phyloP scores from a whole-genome alignment of 2,888 invertebrate genomes.

The Asteroscopus sphinx region DNA sequence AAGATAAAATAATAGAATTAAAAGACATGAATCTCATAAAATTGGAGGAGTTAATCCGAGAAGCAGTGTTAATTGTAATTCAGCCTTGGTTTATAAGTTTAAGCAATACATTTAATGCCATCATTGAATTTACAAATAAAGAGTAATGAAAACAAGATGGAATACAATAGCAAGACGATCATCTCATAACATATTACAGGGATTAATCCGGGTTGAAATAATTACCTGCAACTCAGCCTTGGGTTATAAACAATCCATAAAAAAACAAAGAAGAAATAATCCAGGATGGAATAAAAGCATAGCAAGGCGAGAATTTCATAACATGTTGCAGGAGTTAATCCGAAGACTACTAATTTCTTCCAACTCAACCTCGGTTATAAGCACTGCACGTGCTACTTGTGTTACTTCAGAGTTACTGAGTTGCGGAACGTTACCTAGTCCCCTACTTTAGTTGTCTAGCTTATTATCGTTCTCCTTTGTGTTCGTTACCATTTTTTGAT shows the following conservation, averaged over 20 bases:
- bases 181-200: too few species aligned
- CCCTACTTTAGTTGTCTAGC: constrained; percentile 21
- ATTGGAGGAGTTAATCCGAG: too few species aligned
- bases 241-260: background rate
- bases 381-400: constrained; percentile 26
- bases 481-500: constrained; percentile 6
- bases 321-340: constrained; percentile 12
- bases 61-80: too few species aligned
- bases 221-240: too few species aligned
- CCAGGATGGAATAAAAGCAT: constrained; percentile 1
- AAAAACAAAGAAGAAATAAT: constrained; percentile 7
- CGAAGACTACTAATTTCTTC: constrained; percentile 9
- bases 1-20: too few species aligned
- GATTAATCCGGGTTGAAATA: too few species aligned
- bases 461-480: constrained; percentile 21
- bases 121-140: too few species aligned
- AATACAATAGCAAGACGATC: too few species aligned
- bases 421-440: constrained; percentile 22
- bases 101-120: too few species aligned
- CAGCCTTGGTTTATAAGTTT: too few species aligned
- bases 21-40: too few species aligned
- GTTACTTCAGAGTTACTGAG: constrained; percentile 27
- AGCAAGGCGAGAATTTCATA: constrained; percentile 5
- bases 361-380: constrained; percentile 26
- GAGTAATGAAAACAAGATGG: too few species aligned